Percentiles rank a stretch among this genome's conserved stretches.
Conservation (phyloP, 2,888 invertebrate species). For the Protophormia terraenovae region DNA sequence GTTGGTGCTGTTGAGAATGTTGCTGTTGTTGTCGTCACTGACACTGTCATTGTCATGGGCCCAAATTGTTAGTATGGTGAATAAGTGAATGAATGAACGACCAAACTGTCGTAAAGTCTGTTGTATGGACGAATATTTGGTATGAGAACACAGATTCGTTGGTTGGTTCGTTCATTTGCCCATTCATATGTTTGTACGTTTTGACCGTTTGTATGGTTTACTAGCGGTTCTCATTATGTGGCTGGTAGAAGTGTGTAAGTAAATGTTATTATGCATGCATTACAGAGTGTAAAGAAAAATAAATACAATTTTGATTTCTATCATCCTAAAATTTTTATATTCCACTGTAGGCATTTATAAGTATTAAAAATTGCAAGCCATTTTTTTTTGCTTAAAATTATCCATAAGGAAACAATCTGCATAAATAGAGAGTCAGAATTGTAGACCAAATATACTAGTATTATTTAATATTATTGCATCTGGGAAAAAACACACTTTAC, state of each 20-base stretch:
- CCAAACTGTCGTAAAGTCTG: background rate
- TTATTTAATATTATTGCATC: too few relatives aligned
- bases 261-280: background rate
- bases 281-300: too few relatives aligned
- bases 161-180: background rate
- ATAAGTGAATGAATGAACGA: slow-evolving; percentile 4
- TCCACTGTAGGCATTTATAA: too few relatives aligned
- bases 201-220: slow-evolving; percentile 5
- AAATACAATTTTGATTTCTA: too few relatives aligned
- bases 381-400: too few relatives aligned
- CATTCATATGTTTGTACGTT: background rate
- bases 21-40: slow-evolving; percentile 9
- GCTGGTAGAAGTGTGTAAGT: background rate
- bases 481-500: too few relatives aligned
- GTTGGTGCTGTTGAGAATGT: background rate
- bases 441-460: too few relatives aligned
- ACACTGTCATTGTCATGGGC: slow-evolving; percentile 56
- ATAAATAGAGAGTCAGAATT: too few relatives aligned
- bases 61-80: slow-evolving; percentile 7
- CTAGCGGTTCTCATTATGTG: slow-evolving; percentile 26
- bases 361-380: too few relatives aligned
- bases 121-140: background rate
- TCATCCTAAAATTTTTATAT: too few relatives aligned
- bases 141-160: background rate
- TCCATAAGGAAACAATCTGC: too few relatives aligned